Conservation (phyloP, 2,888 invertebrate species). For the Epiperipatus broadwayi region DNA sequence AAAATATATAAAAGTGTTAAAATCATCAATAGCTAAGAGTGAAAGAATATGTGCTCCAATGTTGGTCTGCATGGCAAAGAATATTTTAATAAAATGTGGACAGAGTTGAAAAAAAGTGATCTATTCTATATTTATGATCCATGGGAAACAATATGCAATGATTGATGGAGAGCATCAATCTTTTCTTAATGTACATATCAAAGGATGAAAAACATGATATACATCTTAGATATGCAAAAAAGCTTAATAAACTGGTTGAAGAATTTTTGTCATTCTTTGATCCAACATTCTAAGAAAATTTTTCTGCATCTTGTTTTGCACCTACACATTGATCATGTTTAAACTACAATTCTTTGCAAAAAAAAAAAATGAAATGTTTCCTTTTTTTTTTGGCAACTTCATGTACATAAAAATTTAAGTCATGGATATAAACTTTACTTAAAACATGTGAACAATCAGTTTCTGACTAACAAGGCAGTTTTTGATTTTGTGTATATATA, state of each 20-base stretch:
- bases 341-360: too few relatives aligned
- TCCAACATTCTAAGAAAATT: too few relatives aligned
- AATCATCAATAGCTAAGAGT: conserved; percentile 58
- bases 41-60: conserved; percentile 51
- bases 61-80: conserved; percentile 49
- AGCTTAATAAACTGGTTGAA: conserved; percentile 54
- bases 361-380: too few relatives aligned
- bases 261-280: too few relatives aligned
- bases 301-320: too few relatives aligned
- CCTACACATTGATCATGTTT: too few relatives aligned
- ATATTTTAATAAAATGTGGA: conserved; percentile 47
- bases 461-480: too few relatives aligned
- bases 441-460: too few relatives aligned
- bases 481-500: too few relatives aligned
- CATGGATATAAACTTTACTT: too few relatives aligned
- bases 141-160: conserved; percentile 62
- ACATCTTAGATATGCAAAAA: conserved; percentile 53
- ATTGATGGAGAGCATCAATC: conserved; percentile 51
- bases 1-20: conserved; percentile 42
- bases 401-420: too few relatives aligned
- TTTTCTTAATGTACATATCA: conserved; percentile 46
- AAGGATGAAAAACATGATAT: conserved; percentile 62
- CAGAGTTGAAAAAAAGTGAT: conserved; percentile 46
- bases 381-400: too few relatives aligned
- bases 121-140: conserved; percentile 58